phyloP scores from a whole-genome alignment of 2,888 invertebrate species.

The Poecilus cupreus region DNA sequence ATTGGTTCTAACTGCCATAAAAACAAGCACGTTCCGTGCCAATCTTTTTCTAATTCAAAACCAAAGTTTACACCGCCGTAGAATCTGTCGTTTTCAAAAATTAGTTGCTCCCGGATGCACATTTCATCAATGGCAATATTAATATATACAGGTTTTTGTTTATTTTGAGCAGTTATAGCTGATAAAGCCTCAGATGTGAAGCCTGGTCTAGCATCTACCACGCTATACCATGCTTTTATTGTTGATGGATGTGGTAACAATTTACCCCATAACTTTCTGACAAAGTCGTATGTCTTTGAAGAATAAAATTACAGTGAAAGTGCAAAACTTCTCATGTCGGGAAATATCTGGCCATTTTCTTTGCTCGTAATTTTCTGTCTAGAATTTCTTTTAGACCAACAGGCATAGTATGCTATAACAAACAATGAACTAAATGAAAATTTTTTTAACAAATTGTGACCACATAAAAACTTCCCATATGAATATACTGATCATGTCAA shows the following conservation, averaged over 20 bases:
- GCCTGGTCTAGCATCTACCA: conserved; percentile 1
- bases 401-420: not conserved
- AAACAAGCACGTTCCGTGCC: not conserved
- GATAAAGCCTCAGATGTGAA: not conserved
- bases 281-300: not conserved
- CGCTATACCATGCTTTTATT: not conserved
- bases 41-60: not conserved
- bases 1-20: not conserved
- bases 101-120: not conserved
- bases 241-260: not conserved
- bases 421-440: not conserved
- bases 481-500: not conserved
- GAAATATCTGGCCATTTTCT: not conserved
- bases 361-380: not conserved
- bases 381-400: not conserved
- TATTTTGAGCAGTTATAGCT: not conserved
- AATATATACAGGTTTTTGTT: not conserved
- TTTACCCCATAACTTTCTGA: not conserved
- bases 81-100: not conserved
- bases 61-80: not conserved
- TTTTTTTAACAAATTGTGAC: not conserved
- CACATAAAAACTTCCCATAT: not conserved
- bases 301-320: conserved; percentile 14
- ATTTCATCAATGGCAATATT: conserved; percentile 10
- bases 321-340: not conserved